Conservation (phyloP, 2,888 invertebrate genomes). For the Lamproptera curius region DNA sequence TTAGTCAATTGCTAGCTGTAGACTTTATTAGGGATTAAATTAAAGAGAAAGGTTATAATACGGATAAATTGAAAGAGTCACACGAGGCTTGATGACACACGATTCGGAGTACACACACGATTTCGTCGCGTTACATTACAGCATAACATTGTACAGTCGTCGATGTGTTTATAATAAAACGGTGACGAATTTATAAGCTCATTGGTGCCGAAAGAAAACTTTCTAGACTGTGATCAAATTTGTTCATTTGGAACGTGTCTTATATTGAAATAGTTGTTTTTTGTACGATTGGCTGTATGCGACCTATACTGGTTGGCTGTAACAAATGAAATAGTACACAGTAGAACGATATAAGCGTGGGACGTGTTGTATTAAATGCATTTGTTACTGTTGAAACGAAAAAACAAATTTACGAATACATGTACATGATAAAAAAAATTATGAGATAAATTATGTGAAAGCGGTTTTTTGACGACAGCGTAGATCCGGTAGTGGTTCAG, state of each 20-base stretch:
- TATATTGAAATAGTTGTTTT: slow-evolving; percentile 76
- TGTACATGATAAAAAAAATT: slow-evolving; percentile 33
- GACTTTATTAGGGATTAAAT: slow-evolving; percentile 54
- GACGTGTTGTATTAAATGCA: slow-evolving; percentile 58
- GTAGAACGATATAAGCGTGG: slow-evolving; percentile 34
- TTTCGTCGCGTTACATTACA: slow-evolving; percentile 48
- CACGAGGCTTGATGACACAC: slow-evolving; percentile 57
- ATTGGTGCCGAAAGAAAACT: slow-evolving; percentile 77
- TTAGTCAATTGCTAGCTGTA: slow-evolving; percentile 78
- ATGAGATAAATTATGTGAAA: slow-evolving; percentile 35
- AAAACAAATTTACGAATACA: slow-evolving; percentile 40
- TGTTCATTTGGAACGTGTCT: slow-evolving; percentile 77
- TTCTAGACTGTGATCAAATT: slow-evolving; percentile 77
- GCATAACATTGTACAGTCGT: slow-evolving; percentile 45
- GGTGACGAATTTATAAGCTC: slow-evolving; percentile 75
- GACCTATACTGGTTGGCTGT: slow-evolving; percentile 43
- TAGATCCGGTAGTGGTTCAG: slow-evolving; percentile 57
- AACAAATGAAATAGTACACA: slow-evolving; percentile 39
- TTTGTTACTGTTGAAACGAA: slow-evolving; percentile 53
- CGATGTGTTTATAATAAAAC: slow-evolving; percentile 37
- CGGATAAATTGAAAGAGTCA: slow-evolving; percentile 56
- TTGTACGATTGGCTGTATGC: slow-evolving; percentile 70
- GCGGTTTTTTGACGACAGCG: slow-evolving; percentile 46
- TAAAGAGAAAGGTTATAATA: slow-evolving; percentile 30
- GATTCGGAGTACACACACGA: slow-evolving; percentile 42